Evolutionary conservation across 2,888 invertebrate species (phyloP), one percentile per base, ranked within the genome.

Genomic region (Panopea generosa): DNA sequence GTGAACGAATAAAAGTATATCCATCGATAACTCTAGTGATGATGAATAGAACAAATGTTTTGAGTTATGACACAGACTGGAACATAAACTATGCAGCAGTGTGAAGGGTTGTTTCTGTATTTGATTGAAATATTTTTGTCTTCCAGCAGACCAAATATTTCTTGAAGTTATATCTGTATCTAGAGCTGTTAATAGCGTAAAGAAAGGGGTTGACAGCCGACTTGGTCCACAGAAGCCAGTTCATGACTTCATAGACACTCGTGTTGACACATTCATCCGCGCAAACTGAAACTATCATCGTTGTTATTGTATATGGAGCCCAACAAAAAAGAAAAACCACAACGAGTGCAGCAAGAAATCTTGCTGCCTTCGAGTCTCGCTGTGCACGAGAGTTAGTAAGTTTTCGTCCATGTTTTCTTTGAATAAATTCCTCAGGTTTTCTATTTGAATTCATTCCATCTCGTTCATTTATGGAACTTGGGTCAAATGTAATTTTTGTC

Each of bases 221-320:
- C 53, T 89, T 87, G 16, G 72, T 59, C 88, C 88, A 90, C 49
- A 85, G 62, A n/a, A 87, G 40, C 89, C 88, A 88, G 45, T 75
- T 87, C 26, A 97, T 96, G 92, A 98, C 97, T 96, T 98, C 97
- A 93, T 97, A 99, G 60, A 98, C 94, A 92, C 98, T 97, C 89
- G 96, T 95, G 92, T 98, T 98, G 84, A 97, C 96, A 92, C 98
- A 98, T 0, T 96, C 96, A 0, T 74, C 71, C 0, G 20, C 56
- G 65, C 86, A 86, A 16, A 85, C 74, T 0, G 88, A 73, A 14
- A 84, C 77, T 0, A 84, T 52, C 16, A 88, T 71, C 1, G 87
- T 87, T 7, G 79, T 59, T 2, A 86, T 43, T 2, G 84, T 83
- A 60, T 88, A 89, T 11, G 89, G 89, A 1, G 80, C 72, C 88